Base-by-base conservation (phyloP, 2,888 invertebrate genomes). In the Rhamphomyia laevipes region DNA sequence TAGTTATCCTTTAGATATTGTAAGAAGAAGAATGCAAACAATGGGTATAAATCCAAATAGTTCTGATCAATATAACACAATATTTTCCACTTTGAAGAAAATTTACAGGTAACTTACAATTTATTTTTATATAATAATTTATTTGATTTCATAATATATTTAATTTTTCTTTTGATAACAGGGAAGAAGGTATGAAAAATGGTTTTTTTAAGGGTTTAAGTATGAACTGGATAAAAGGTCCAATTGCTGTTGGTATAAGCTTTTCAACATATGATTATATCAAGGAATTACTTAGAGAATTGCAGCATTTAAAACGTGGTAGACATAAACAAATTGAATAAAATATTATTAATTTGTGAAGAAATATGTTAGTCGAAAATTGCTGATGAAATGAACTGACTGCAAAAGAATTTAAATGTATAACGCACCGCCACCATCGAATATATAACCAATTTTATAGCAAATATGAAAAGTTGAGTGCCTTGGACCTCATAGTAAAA, bases 161-260 rank as follows among this genome's bases (percentile, higher is more conserved):
- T 31, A n/a, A n/a, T 41, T 30, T 30, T 17, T 46, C 4, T 46
- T 54, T 57, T 54, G 48, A 58, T 71, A 71, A 44, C 72, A 90
- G 89, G 49, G 80, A 82, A 57, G 97, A 99, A 70, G 97, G 99
- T 30, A 66, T 90, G 23, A 79, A 80, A 65, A 77, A 81, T 46
- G 97, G 97, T 0, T 86, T 96, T 67, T 99, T 90, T 77, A 99
- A 99, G 71, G 99, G 99, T 0, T 78, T 99, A n/a, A 92, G 91
- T 59, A 93, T 99, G 93, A 99, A 99, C 73, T 99, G 96, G 95
- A 84, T 99, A 47, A 90, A 90, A 67, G 90, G 90, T 0, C 90
- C 90, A 9, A 82, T 89, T 46, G 86, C 89, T 1, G 89, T 88
- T 11, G 97, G 97, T 50, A 92, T 97, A 61, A 95, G 95, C 61